Evolutionary conservation across 92 coral and sea anemone genomes (phyloP).

Genomic region (Metridium senile): DNA sequence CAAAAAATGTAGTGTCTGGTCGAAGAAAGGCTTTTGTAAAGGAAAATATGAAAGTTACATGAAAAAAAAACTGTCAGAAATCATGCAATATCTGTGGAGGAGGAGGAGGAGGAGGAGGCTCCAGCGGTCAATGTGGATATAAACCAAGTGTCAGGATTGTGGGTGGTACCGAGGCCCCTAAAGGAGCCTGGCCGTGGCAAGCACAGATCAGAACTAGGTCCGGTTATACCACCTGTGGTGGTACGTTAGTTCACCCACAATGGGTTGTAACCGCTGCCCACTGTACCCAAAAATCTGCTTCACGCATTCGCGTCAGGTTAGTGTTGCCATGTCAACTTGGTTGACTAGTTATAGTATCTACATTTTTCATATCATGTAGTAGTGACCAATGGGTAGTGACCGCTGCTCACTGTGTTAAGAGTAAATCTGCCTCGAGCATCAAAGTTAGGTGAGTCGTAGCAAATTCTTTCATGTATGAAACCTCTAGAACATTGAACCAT

Average conservation of each 20-base stretch:
- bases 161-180: slow-evolving; percentile 64
- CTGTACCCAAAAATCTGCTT: slow-evolving; percentile 41
- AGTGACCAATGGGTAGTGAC: slow-evolving; percentile 68
- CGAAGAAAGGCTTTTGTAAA: slow-evolving; percentile 26
- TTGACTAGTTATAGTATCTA: too few species aligned
- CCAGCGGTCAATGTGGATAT: slow-evolving; percentile 36
- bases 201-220: slow-evolving; percentile 36
- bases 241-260: slow-evolving; percentile 49
- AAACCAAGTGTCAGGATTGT: slow-evolving; percentile 55
- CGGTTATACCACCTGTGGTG: slow-evolving; percentile 56
- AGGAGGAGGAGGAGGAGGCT: slow-evolving; percentile 23
- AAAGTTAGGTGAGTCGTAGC: too few species aligned
- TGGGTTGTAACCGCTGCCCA: slow-evolving; percentile 75
- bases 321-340: too few species aligned
- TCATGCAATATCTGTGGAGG: slow-evolving; percentile 38
- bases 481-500: too few species aligned
- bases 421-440: too few species aligned
- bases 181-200: slow-evolving; percentile 74
- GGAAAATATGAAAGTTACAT: slow-evolving; percentile 23
- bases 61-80: slow-evolving; percentile 43
- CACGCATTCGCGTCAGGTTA: slow-evolving; percentile 38
- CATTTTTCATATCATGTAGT: too few species aligned
- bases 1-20: slow-evolving; percentile 25
- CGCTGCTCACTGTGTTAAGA: slow-evolving; percentile 50
- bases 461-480: too few species aligned